Base-by-base conservation (phyloP, 2,888 invertebrate genomes). In the Kryphioiulus occultus region DNA sequence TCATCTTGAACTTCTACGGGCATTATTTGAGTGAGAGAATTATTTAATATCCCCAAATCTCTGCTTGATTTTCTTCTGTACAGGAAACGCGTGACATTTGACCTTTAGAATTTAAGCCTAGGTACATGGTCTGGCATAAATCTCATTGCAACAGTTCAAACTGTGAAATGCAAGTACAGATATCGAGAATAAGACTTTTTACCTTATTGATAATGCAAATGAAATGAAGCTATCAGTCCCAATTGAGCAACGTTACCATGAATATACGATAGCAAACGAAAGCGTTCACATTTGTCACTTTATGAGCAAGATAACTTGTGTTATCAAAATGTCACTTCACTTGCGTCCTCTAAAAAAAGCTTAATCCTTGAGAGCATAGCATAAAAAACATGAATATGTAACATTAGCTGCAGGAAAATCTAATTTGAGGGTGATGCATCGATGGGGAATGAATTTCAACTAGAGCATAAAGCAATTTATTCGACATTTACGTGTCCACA, bases 401-500 rank as follows among this genome's bases (percentile, higher is more conserved):
- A 59, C 53, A 59, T n/a, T 59, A n/a, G 7, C 17, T 68, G 17
- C n/a, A 53, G n/a, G 53, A 53, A 53, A 53, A 53, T n/a, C 3
- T 9, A 44, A 9, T 44, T 44, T 12, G 9, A 4, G 7, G 10
- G 10, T 44, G 9, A 44, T 9, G 1, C 1, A 44, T 4, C 15
- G 12, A 44, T 44, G 44, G 44, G 1, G 10, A 44, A 44, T 44
- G 44, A 44, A n/a, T 44, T 44, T 9, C 10, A 9, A 44, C 10
- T 10, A 10, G 10, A 44, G 12, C 44, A 44, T 68, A 26, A 26
- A 26, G 4, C 22, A 68, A 26, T 68, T 68, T 68, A 12, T 44
- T 44, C 1, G 15, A 10, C 10, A 78, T 39, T 22, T 84, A 84
- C 84, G 84, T 84, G n/a, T 42, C 35, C 84, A 97, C 96, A 89